Evolutionary conservation across 2,888 invertebrate species (phyloP), one percentile per base, ranked within the genome.

Genomic region (Morpho achilles): DNA sequence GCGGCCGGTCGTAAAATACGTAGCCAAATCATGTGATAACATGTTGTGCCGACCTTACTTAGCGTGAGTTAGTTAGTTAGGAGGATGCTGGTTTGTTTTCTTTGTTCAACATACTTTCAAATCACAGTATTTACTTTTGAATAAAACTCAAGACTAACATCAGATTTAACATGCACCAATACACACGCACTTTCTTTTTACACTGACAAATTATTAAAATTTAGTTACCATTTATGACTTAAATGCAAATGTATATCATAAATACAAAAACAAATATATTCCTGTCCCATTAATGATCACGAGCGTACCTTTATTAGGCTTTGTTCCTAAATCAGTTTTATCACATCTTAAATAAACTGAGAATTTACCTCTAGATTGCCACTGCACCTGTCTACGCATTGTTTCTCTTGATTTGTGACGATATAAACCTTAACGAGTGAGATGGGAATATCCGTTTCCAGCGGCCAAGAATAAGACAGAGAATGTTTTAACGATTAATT

Each of bases 321-420:
- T 57, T 59, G 56, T 59, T 59, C 53, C 65, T 68, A 67, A 67
- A 69, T 69, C 64, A 62, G 58, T 62, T 69, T 69, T 67, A 67
- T 69, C 66, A 67, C 67, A 57, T 66, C 65, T 60, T 66, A 67
- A 68, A 68, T 69, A 68, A 69, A 69, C 54, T 56, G 56, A 60
- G 57, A 61, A 61, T 64, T 60, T 67, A 62, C 64, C 64, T 58
- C 52, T 63, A 64, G 66, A 71, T 70, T 65, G 68, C 63, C 60
- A 60, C 66, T 64, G 72, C 70, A 73, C 75, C 78, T 75, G 76
- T 79, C 82, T 75, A 53, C 53, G 77, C 79, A 84, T 84, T 85
- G 84, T 85, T 77, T 75, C 72, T 61, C 64, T 79, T 84, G 84
- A 84, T 85, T 84, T 84, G 84, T 81, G 79, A 73, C 69, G 68